These are phyloP conservation scores for Bryconaethiops microstoma DNA, from an alignment of 2,797 vertebrate species.

Conservation along the genomic window DNA sequence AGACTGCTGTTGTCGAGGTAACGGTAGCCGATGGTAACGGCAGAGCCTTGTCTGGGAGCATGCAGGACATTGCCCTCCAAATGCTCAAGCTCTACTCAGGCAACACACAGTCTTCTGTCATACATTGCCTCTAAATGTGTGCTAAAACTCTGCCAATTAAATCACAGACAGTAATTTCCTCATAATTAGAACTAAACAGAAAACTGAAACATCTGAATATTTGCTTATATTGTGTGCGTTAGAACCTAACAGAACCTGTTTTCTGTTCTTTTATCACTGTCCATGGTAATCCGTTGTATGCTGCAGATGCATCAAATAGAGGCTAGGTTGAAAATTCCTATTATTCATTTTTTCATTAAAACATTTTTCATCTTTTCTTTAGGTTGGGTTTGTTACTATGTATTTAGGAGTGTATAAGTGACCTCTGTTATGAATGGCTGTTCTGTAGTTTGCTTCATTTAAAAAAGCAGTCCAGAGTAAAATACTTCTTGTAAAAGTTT, in stretches of 20 bases:
- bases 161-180: not conserved
- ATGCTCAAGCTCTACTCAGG: conserved; percentile 1
- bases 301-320: not conserved
- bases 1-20: conserved; percentile 50
- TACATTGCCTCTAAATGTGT: not conserved
- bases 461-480: no score
- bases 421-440: no score
- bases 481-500: no score
- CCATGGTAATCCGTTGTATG: not conserved
- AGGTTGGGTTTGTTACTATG: no score
- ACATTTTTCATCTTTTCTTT: no score
- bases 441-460: no score
- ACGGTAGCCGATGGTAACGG: conserved; percentile 39
- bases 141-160: not conserved
- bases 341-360: not conserved
- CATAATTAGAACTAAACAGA: not conserved
- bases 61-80: conserved; percentile 12
- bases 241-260: not conserved
- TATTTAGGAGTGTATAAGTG: not conserved
- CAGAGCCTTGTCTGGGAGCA: conserved; percentile 22
- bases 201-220: not conserved
- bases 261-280: not conserved
- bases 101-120: not conserved
- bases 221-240: not conserved
- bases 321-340: not conserved